phyloP scores from a whole-genome alignment of 2,113 vertebrate genomes.

The Sprattus sprattus region DNA sequence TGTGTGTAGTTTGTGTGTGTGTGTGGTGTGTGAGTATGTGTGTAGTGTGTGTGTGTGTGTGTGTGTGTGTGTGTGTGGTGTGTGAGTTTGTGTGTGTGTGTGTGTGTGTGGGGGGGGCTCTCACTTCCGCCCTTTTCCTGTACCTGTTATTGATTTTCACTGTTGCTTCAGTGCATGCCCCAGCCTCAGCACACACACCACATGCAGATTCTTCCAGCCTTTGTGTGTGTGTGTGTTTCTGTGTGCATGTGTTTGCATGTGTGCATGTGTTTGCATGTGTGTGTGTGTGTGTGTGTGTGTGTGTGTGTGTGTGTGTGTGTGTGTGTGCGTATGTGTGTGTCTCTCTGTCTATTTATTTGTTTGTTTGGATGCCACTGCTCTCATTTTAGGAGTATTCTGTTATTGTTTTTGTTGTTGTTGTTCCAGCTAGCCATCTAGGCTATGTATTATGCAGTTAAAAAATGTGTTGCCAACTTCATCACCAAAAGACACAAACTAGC shows the following conservation, averaged over 20 bases:
- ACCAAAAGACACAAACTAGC: too few relatives aligned
- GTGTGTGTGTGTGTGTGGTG: not conserved
- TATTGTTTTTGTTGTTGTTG: too few relatives aligned
- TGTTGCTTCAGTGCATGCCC: not conserved
- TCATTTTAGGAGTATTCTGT: too few relatives aligned
- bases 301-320: not conserved
- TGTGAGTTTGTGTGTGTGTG: not conserved
- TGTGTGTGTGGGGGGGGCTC: not conserved
- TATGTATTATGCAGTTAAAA: too few relatives aligned
- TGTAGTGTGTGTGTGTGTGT: not conserved
- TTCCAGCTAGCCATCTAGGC: too few relatives aligned
- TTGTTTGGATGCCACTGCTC: too few relatives aligned
- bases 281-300: not conserved
- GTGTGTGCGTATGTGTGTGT: not conserved
- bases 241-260: not conserved
- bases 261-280: not conserved
- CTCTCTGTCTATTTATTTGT: too few relatives aligned
- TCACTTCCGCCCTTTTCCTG: too few relatives aligned
- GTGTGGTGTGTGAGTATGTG: too few relatives aligned
- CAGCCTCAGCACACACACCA: not conserved
- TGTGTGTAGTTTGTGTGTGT: too few relatives aligned
- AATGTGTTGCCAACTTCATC: too few relatives aligned
- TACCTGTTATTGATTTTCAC: not conserved
- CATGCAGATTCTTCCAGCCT: not conserved
- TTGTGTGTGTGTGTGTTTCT: not conserved